Base-by-base conservation (phyloP, 1,140 invertebrate species). In the Caerostris extrusa region DNA sequence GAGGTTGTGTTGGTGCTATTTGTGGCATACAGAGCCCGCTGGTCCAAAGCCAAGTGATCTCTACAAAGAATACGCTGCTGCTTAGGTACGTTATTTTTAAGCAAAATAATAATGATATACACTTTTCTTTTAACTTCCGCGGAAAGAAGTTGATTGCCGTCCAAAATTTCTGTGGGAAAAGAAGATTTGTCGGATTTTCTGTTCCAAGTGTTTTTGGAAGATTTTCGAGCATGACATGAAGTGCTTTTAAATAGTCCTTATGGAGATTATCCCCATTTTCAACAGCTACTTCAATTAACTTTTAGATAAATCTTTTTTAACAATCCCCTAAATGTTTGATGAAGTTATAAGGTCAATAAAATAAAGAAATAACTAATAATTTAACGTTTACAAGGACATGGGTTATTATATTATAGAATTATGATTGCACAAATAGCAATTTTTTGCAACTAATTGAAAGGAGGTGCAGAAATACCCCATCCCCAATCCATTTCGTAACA, bases 31-130 rank as follows among this genome's bases (percentile, higher is more conserved):
- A 71, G 69, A 71, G 69, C 69, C 69, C 69, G 19, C 69, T 50
- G 69, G 69, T 71, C 69, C 8, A 3, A 34, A 71, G 69, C 69
- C 69, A 71, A 71, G 69, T n/a, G 69, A 71, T 71, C 69, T 4
- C 19, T 50, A 34, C 69, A 71, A 71, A 71, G 69, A 71, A 71
- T 71, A 71, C 69, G 69, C 19, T 19, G 34, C 34, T 10, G 69
- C 69, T 50, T 71, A 50, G n/a, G 19, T n/a, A 71, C 69, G 69
- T 71, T 71, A 71, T 71, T 71, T 71, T 71, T 71, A 71, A 71
- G 69, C 50, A 71, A 71, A 71, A 71, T 71, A 71, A 71, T 71
- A 71, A 71, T 19, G 69, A 71, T 71, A 71, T 71, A 71, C 69
- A 34, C 69, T 19, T n/a, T 71, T 71, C 34, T 71, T 71, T 34